A percentile compares a stretch with the other conserved stretches of the same genome.
Conservation (phyloP, 2,888 invertebrate genomes). For the Phanerotoma sp. region DNA sequence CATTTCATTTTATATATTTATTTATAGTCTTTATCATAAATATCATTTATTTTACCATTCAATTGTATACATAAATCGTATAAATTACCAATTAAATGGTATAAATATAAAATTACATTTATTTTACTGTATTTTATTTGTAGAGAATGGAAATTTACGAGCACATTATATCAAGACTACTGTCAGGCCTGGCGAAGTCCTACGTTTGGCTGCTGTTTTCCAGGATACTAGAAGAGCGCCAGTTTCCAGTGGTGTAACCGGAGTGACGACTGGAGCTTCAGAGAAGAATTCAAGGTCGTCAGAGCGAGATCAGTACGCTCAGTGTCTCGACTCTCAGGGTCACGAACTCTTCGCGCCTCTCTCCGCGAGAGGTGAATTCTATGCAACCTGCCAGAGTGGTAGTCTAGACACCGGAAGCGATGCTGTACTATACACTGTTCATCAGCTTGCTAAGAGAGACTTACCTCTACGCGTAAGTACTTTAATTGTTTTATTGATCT, state of each 20-base stretch:
- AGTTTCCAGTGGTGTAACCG: constrained; percentile 47
- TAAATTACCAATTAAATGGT: neutral
- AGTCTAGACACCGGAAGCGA: constrained; percentile 56
- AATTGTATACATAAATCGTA: too few relatives aligned
- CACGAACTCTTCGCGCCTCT: constrained; percentile 59
- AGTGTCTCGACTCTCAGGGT: constrained; percentile 58
- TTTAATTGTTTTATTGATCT: neutral
- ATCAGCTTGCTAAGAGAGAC: constrained; percentile 58
- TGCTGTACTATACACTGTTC: constrained; percentile 58
- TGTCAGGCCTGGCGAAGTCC: constrained; percentile 59
- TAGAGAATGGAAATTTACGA: constrained; percentile 52
- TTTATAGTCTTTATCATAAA: constrained; percentile 8
- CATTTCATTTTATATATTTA: neutral
- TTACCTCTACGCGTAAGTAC: constrained; percentile 56
- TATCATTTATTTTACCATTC: constrained; percentile 7
- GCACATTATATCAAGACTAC: constrained; percentile 59
- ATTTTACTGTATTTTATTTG: constrained; percentile 24
- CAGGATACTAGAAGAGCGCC: constrained; percentile 57
- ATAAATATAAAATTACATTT: neutral
- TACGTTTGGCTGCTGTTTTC: constrained; percentile 61
- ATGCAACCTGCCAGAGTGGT: constrained; percentile 59
- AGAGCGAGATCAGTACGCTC: constrained; percentile 59
- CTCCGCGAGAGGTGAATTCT: constrained; percentile 60
- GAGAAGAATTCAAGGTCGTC: constrained; percentile 53
- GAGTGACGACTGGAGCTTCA: constrained; percentile 46